Evolutionary conservation across 2,888 invertebrate species (phyloP).

Genomic region (Dynastes grantii): DNA sequence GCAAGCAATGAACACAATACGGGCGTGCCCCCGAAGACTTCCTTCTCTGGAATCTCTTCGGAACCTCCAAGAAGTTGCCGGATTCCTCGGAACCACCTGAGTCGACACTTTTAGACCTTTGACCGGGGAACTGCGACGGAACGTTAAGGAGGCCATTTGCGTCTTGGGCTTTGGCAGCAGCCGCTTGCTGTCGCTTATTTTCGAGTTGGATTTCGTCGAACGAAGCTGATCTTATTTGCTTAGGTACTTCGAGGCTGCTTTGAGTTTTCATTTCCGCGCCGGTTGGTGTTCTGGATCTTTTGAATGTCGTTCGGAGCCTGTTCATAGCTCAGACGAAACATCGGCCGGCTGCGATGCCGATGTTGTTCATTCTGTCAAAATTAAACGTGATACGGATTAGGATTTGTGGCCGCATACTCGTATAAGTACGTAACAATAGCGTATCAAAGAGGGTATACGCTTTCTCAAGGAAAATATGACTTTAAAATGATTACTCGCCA

Average conservation of each 20-base stretch:
- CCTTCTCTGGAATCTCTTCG: constrained; percentile 77
- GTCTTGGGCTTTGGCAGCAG: constrained; percentile 37
- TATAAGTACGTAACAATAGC: background rate
- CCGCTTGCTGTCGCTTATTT: constrained; percentile 79
- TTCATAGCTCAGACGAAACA: constrained; percentile 74
- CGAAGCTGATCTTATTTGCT: constrained; percentile 91
- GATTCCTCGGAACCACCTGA: constrained; percentile 82
- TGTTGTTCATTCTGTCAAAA: constrained; percentile 49
- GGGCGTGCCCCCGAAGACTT: constrained; percentile 79
- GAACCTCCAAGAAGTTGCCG: constrained; percentile 71
- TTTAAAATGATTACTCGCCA: no score
- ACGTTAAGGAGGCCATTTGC: constrained; percentile 74
- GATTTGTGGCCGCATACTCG: background rate
- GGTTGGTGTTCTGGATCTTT: constrained; percentile 89
- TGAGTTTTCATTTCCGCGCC: constrained; percentile 94
- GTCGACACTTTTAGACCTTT: constrained; percentile 87
- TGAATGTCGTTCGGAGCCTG: constrained; percentile 89
- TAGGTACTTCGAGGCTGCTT: constrained; percentile 92
- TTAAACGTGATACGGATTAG: background rate
- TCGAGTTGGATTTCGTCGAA: constrained; percentile 92
- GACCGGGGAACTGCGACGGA: constrained; percentile 76
- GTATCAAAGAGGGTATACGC: constrained; percentile 13
- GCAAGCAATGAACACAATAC: constrained; percentile 85
- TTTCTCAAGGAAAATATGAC: no score
- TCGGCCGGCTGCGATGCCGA: constrained; percentile 55